Percentiles rank a stretch among this genome's conserved stretches.
Evolutionary conservation across 2,113 vertebrate species (phyloP).

Genomic region (Terrapene triunguis): DNA sequence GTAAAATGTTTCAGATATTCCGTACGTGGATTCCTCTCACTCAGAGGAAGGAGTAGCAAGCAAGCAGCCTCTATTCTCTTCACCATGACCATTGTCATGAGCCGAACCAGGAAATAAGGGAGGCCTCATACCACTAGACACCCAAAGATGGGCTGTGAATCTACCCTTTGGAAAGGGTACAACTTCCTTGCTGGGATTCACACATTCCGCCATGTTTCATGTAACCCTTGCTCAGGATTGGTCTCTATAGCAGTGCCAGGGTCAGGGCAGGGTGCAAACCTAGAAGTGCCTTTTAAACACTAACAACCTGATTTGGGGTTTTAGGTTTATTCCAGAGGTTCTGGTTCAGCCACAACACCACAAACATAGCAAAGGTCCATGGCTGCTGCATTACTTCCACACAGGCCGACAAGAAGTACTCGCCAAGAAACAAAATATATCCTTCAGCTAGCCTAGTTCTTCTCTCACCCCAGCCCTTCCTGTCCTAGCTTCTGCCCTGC

Average conservation of each 20-base stretch:
- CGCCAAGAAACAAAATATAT: neutral
- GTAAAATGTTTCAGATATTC: too few relatives aligned
- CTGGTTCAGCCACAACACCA: neutral
- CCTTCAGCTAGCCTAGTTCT: neutral
- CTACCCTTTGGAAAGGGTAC: neutral
- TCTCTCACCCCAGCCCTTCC: neutral
- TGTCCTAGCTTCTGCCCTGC: neutral
- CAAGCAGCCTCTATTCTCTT: too few relatives aligned
- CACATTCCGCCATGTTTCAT: neutral
- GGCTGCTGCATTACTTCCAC: neutral
- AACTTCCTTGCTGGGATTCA: neutral
- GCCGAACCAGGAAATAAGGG: too few relatives aligned
- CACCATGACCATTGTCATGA: too few relatives aligned
- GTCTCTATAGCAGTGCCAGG: neutral
- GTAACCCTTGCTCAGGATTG: rapidly evolving
- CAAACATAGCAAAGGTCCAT: neutral
- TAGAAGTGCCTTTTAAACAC: neutral
- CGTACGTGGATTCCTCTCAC: too few relatives aligned
- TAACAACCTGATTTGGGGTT: neutral
- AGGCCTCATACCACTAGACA: neutral
- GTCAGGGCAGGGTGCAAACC: neutral
- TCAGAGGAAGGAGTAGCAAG: too few relatives aligned
- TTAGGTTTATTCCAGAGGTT: neutral
- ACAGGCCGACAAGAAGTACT: neutral
- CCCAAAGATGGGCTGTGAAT: neutral